Percentiles rank a stretch among this genome's conserved stretches.
Evolutionary conservation across 2,113 vertebrate species (phyloP).

Genomic region (Hipposideros armiger): DNA sequence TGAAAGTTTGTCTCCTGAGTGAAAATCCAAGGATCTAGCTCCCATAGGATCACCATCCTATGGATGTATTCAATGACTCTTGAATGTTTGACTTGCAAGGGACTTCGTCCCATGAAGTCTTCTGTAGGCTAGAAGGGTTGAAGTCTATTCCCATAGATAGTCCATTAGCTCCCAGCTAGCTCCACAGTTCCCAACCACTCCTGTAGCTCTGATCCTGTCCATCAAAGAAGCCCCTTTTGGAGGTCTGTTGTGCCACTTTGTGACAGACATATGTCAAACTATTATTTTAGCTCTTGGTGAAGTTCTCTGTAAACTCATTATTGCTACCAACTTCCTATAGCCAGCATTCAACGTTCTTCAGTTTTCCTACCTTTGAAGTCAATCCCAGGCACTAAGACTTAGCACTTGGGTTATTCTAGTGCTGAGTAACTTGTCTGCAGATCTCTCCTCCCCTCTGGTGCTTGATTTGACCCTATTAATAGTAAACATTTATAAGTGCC

Average conservation of each 20-base stretch:
- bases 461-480: neutral
- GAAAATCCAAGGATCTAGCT: neutral
- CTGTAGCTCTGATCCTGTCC: neutral
- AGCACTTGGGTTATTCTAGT: neutral
- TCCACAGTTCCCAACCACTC: neutral
- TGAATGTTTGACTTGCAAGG: neutral
- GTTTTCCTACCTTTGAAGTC: neutral
- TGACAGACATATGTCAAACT: neutral
- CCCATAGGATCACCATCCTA: neutral
- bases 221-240: neutral
- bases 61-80: neutral
- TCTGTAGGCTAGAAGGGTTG: neutral
- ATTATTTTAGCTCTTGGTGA: neutral
- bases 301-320: neutral
- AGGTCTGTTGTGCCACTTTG: neutral
- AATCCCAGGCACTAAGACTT: neutral
- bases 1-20: neutral
- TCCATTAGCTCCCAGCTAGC: neutral
- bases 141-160: neutral
- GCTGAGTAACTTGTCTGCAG: neutral
- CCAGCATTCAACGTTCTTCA: neutral
- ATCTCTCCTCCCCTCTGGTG: neutral
- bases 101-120: neutral
- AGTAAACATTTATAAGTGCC: neutral
- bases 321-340: neutral